Evolutionary conservation across 2,113 vertebrate genomes (phyloP).

Genomic region (Puma concolor): DNA sequence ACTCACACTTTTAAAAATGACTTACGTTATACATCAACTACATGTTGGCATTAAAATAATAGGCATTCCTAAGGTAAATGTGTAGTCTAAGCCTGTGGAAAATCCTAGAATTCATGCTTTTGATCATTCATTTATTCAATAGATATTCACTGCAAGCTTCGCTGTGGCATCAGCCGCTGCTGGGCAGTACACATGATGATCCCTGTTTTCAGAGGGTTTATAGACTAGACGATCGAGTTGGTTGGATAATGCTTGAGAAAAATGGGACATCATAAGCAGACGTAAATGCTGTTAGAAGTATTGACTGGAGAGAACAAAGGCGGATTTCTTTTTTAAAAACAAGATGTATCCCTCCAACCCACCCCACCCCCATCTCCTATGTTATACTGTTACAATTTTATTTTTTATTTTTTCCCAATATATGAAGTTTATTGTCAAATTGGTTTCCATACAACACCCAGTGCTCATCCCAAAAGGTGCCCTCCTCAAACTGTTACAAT

Average conservation of each 20-base stretch:
- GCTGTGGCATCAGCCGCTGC: rapidly evolving
- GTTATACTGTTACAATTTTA: not conserved
- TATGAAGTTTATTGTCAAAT: too few relatives aligned
- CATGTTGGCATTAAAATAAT: not conserved
- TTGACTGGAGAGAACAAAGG: not conserved
- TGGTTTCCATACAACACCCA: too few relatives aligned
- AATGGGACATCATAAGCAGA: not conserved
- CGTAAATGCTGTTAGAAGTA: not conserved
- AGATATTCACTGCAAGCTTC: not conserved
- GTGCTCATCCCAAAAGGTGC: too few relatives aligned
- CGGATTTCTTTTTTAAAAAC: not conserved
- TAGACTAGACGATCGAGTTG: not conserved
- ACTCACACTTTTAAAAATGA: not conserved
- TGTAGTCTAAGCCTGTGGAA: not conserved
- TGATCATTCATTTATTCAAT: not conserved
- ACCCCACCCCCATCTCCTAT: rapidly evolving
- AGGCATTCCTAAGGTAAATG: not conserved
- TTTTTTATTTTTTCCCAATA: too few relatives aligned
- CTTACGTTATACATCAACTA: not conserved
- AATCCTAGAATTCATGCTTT: not conserved
- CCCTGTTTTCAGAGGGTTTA: not conserved
- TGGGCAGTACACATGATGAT: not conserved
- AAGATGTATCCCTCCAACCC: not conserved
- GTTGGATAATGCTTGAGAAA: not conserved
- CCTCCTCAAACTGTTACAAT: not conserved